Evolutionary conservation across 2,797 vertebrate genomes (phyloP), one percentile per base, ranked within the genome.

Genomic region (Lacerta agilis): DNA sequence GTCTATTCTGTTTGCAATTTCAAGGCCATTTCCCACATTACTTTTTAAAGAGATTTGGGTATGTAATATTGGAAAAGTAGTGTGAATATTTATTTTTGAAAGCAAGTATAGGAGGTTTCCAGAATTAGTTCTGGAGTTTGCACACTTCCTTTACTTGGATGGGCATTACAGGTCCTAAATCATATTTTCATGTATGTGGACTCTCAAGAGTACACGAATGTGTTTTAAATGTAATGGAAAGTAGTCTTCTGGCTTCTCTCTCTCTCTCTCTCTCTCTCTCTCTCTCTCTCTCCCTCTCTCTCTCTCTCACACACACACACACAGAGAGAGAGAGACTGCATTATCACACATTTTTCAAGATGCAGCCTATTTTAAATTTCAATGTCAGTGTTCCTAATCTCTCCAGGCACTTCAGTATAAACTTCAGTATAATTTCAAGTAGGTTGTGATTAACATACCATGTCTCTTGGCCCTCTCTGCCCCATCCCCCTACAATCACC

Each of bases 401-500:
- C 45, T 9, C 83, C 73, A 92, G 81, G 20, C 29, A 71, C 7
- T 73, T 93, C 90, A 72, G 6, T 29, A 4, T 8, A 43, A 20
- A 67, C 7, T 73, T 94, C 90, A 72, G 6, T 29, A 4, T 8
- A 66, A 20, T 80, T 88, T 45, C 18, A 25, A 82, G 38, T 58
- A 79, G n/a, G 36, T 82, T 85, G 8, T 77, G 13, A 49, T 77
- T 75, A 49, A 72, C 83, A 90, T 81, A 73, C 33, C 3, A 1
- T 79, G 2, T 78, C 75, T 67, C 25, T 87, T 86, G 61, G 36
- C 67, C 87, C 87, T 77, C 36, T 67, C 13, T 36, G 83, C 43
- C 36, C 61, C 41, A 83, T 83, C 72, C 75, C 85, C 90, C 76
- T 49, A 45, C n/a, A n/a, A 69, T 86, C 89, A 90, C 67, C 86